Base-by-base conservation (phyloP, 2,888 invertebrate genomes). In the Apoda limacodes region DNA sequence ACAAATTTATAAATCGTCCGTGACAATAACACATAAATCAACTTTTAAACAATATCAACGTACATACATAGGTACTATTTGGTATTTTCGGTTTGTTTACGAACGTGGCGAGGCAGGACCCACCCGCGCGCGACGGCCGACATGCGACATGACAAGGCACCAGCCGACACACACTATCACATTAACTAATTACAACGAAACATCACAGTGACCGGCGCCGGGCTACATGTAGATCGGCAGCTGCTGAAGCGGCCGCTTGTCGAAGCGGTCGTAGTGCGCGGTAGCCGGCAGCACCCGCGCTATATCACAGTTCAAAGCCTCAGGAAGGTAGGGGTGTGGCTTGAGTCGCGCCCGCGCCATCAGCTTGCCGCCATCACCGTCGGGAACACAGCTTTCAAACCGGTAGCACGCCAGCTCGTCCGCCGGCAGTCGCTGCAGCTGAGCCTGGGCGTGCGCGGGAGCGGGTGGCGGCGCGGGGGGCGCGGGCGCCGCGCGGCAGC, bases 201-300 rank as follows among this genome's bases (percentile, higher is more conserved):
- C 71, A 70, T 67, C 71, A 70, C 70, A 71, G 72, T 66, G 56
- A 57, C 47, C 60, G 64, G 51, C 50, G 45, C 48, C 49, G 46
- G 48, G 40, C 71, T 75, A 78, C 76, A 78, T 71, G 74, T 74
- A 78, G 65, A 78, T 72, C 33, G 78, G 78, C 65, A 78, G 71
- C 74, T 78, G 76, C 62, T 72, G 78, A 65, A 78, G 67, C 52
- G 74, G 64, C 48, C 78, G 74, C 66, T 71, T 72, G 69, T 75
- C 76, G 61, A 75, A 75, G 60, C 76, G 76, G 46, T 76, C 76
- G 60, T 63, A 72, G 60, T 60, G 70, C 55, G 56, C 55, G 49
- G 56, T 57, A 48, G 62, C 55, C 41, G 62, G 59, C 59, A 68
- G 64, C 57, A 60, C 69, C 50, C 68, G 72, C 56, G 64, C 70